Base-by-base conservation (phyloP, 2,113 vertebrate species). In the Oenanthe oenanthe region DNA sequence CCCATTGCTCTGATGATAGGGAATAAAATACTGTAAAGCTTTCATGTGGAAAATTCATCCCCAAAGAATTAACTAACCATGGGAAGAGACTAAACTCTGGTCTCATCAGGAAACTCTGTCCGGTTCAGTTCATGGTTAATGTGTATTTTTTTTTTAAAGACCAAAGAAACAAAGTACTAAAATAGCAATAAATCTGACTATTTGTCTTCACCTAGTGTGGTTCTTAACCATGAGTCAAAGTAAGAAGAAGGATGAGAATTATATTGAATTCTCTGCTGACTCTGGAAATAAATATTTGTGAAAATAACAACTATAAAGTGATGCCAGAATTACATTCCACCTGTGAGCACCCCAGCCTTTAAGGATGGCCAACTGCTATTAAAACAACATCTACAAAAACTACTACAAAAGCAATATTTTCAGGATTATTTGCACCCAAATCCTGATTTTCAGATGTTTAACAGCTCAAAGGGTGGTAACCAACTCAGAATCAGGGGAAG, bases 271-370 rank as follows among this genome's bases (percentile, higher is more conserved):
- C 61, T 87, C 58, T 72, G 40, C 67, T 92, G 84, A 66, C 29
- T 61, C 42, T 43, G 45, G 73, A 73, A 95, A 95, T 40, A 93
- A 93, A 54, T 57, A 88, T 42, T 85, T 85, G 78, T 72, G 74
- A 60, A 71, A 94, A 92, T 10, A 78, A 73, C 58, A 60, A 66
- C 17, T 47, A 42, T 29, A 26, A 87, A 70, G 65, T 28, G 42
- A 73, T 51, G 65, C 40, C 57, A 86, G 86, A 81, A 84, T 25
- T 71, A 38, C 14, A 19, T 62, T 79, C 66, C 42, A 54, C 67
- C 50, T 61, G 54, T 38, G 65, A 91, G 13, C 80, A 72, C 38
- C 66, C 48, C 56, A 18, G 65, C 10, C 57, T 79, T 84, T 21
- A 70, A 82, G 53, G 36, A 67, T 0, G 4, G 76, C 43, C 65